A percentile compares a stretch with the other conserved stretches of the same genome.
phyloP scores from a whole-genome alignment of 2,113 vertebrate species.

The Spheniscus mendiculus region DNA sequence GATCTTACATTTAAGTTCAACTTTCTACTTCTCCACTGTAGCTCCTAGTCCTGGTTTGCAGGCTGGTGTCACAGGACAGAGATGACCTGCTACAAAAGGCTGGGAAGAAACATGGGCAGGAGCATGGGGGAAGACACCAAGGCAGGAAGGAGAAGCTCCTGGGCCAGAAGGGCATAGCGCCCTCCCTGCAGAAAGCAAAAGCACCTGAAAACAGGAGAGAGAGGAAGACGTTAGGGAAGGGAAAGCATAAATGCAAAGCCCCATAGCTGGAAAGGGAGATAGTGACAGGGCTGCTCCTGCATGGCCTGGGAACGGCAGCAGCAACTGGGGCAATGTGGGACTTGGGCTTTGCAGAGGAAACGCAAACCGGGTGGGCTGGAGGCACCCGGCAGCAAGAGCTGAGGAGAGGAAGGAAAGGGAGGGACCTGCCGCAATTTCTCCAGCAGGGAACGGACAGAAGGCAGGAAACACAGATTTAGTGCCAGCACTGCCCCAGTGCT shows the following conservation, averaged over 20 bases:
- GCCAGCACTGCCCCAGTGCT: background rate
- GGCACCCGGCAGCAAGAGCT: background rate
- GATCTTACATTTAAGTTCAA: background rate
- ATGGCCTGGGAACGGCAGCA: accelerated
- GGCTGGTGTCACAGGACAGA: background rate
- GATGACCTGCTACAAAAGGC: background rate
- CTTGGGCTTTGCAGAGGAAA: background rate
- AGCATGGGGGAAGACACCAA: background rate
- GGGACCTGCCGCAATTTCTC: background rate
- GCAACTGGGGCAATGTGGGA: background rate
- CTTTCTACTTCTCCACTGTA: background rate
- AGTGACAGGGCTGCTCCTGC: background rate
- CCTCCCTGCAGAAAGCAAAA: background rate
- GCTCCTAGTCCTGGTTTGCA: background rate
- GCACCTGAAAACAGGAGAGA: background rate
- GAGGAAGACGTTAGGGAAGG: background rate
- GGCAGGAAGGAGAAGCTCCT: background rate
- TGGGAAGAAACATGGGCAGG: background rate
- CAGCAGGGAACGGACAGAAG: background rate
- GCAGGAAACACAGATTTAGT: background rate
- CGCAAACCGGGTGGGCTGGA: background rate
- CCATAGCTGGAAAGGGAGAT: accelerated
- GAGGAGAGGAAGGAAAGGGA: conserved; percentile 29
- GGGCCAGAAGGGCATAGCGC: background rate
- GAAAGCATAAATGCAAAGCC: background rate